Evolutionary conservation across 1,140 invertebrate genomes (phyloP).

Genomic region (Bombus vancouverensis): DNA sequence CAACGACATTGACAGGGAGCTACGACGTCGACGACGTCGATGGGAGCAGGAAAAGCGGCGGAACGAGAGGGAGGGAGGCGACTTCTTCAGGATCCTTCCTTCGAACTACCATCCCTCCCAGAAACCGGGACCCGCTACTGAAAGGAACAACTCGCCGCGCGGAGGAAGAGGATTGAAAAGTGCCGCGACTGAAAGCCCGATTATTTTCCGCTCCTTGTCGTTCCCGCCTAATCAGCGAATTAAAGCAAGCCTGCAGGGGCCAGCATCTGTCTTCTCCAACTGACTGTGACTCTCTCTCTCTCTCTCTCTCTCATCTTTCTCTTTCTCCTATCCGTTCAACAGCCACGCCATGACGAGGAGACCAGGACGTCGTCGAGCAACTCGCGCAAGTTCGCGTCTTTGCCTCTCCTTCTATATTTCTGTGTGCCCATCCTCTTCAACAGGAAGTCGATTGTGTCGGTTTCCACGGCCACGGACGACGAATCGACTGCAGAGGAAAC

Average conservation of each 20-base stretch:
- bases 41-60: conserved; percentile 15
- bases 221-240: conserved; percentile 79
- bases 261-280: conserved; percentile 41
- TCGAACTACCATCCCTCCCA: background rate
- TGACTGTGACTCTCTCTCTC: background rate
- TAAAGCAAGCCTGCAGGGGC: conserved; percentile 75
- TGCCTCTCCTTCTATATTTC: background rate
- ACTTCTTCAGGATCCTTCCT: conserved; percentile 50
- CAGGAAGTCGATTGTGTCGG: conserved; percentile 61
- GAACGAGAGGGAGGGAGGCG: conserved; percentile 2
- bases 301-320: background rate
- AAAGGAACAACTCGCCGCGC: conserved; percentile 59
- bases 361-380: background rate
- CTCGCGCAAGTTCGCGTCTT: background rate
- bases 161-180: conserved; percentile 76
- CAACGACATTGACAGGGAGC: conserved; percentile 24
- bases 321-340: conserved; percentile 12
- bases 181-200: conserved; percentile 74
- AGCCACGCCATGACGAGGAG: background rate
- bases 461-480: conserved; percentile 31
- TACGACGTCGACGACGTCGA: conserved; percentile 38
- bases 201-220: conserved; percentile 79
- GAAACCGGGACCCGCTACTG: conserved; percentile 31
- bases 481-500: conserved; percentile 32
- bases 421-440: background rate